phyloP scores from a whole-genome alignment of 92 coral and sea anemone genomes.

The Epizoanthus illoricatus region DNA sequence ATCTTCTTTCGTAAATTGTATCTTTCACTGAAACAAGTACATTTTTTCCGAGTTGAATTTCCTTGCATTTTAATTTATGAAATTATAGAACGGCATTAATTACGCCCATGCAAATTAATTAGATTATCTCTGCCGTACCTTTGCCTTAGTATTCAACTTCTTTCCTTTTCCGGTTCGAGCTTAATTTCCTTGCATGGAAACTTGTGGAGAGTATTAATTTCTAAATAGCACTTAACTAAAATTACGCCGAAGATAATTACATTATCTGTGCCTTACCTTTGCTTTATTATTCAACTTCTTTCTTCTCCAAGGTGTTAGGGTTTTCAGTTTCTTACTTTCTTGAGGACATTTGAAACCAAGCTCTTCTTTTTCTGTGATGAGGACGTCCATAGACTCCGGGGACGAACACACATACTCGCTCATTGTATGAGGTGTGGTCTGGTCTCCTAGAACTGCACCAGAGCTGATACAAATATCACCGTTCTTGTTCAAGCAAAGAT shows the following conservation, averaged over 20 bases:
- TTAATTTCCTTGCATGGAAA: neutral
- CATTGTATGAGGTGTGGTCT: neutral
- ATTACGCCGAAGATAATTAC: neutral
- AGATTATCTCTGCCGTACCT: too few species aligned
- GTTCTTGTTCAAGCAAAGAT: too few species aligned
- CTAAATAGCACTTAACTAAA: neutral
- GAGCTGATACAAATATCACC: too few species aligned
- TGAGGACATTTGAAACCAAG: neutral
- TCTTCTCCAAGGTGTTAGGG: conserved; percentile 5
- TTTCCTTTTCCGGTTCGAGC: too few species aligned
- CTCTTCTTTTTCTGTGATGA: neutral
- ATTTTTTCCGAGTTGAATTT: too few species aligned
- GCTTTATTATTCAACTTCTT: conserved; percentile 13
- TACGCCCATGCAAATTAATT: too few species aligned
- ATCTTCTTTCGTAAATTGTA: too few species aligned
- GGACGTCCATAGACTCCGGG: neutral
- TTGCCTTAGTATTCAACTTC: too few species aligned
- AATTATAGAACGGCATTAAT: too few species aligned
- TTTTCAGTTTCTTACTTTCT: neutral
- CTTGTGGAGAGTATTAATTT: neutral
- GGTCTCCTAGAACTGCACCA: too few species aligned
- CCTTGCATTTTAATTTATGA: too few species aligned
- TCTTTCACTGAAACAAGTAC: too few species aligned
- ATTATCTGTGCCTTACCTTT: neutral
- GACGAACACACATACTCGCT: neutral